Base-by-base conservation (phyloP, 2,797 vertebrate genomes). In the Prionace glauca region DNA sequence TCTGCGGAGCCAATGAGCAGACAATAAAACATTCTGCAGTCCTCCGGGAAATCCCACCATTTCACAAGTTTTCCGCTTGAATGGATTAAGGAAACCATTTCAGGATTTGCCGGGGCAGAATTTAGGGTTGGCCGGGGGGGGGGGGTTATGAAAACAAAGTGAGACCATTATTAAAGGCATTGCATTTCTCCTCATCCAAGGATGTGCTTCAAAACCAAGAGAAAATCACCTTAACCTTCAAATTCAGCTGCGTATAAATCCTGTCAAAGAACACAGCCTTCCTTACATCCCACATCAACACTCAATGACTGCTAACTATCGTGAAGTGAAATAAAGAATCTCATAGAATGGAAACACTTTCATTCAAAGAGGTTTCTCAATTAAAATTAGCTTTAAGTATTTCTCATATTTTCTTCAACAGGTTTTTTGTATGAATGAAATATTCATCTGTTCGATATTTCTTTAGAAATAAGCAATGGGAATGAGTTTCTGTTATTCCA, bases 41-140 rank as follows among this genome's bases (percentile, higher is more conserved):
- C 36, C 50, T 71, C 8, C 5, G 11, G 36, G 41, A 7, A 94
- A 72, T 72, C 67, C 65, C 92, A 26, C 65, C 65, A 22, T 36
- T 92, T 67, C 8, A 16, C 67, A 65, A 22, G 41, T 65, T 45
- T 94, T 91, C 88, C 50, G 67, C 36, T 45, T 41, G 36, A 94
- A 71, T 91, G 62, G 88, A 91, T 94, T 45, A 94, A 94, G 67
- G 92, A 94, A 71, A 94, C 50, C 22, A 69, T 94, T 94, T 72
- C 60, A 69, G 88, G 88, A 91, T 90, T 56, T 91, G 56, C 60
- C 79, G 45, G 86, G 24, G 26, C 50, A 14, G 86, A 29, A 88
- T 88, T 50, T 12, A 2, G 45, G 45, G 50, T 24, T 1, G 50
- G 20, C n/a, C n/a, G 41, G 0, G 41, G 41, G 41, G 41, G 45